These are phyloP conservation scores for Eupleurogrammus muticus DNA, from an alignment of 2,797 vertebrate species.

Conservation along the genomic window DNA sequence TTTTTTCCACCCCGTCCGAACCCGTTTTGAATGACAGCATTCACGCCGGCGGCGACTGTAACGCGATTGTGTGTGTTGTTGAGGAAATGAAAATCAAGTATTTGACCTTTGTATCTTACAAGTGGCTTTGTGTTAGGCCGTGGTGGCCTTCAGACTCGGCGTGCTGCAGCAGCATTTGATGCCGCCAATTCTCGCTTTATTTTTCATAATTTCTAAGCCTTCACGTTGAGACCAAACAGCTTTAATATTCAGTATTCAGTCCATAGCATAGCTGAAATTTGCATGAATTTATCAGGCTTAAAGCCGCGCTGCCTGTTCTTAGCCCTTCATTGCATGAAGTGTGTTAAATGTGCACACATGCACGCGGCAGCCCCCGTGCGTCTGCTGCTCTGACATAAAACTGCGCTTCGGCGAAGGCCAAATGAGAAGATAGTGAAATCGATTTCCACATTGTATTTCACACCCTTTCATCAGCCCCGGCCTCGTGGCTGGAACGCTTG, in stretches of 20 bases:
- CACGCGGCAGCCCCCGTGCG: slow-evolving; percentile 50
- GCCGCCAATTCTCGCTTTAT: slow-evolving; percentile 22
- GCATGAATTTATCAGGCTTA: slow-evolving; percentile 77
- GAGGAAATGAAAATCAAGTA: slow-evolving; percentile 82
- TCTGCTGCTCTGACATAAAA: slow-evolving; percentile 66
- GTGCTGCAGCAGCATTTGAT: slow-evolving; percentile 49
- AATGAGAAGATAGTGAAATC: slow-evolving; percentile 84
- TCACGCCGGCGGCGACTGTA: slow-evolving; percentile 71
- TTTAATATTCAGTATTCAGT: slow-evolving; percentile 63
- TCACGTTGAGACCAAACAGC: slow-evolving; percentile 60
- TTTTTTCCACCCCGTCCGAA: slow-evolving; percentile 63
- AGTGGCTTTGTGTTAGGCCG: slow-evolving; percentile 71
- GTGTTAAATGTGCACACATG: slow-evolving; percentile 77
- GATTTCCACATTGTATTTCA: slow-evolving; percentile 88
- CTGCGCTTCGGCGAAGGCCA: slow-evolving; percentile 74
- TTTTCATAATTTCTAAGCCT: slow-evolving; percentile 56
- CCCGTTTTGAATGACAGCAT: slow-evolving; percentile 73
- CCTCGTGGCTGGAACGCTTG: slow-evolving; percentile 81
- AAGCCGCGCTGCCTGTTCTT: slow-evolving; percentile 60
- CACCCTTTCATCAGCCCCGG: slow-evolving; percentile 85
- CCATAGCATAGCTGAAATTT: slow-evolving; percentile 62
- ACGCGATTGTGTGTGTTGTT: slow-evolving; percentile 71
- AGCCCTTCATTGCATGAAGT: slow-evolving; percentile 70
- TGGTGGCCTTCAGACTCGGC: slow-evolving; percentile 51
- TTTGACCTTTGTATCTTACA: slow-evolving; percentile 81